Percentiles rank a stretch among this genome's conserved stretches.
Evolutionary conservation across 2,888 invertebrate genomes (phyloP).

Genomic region (Tipula helvola): DNA sequence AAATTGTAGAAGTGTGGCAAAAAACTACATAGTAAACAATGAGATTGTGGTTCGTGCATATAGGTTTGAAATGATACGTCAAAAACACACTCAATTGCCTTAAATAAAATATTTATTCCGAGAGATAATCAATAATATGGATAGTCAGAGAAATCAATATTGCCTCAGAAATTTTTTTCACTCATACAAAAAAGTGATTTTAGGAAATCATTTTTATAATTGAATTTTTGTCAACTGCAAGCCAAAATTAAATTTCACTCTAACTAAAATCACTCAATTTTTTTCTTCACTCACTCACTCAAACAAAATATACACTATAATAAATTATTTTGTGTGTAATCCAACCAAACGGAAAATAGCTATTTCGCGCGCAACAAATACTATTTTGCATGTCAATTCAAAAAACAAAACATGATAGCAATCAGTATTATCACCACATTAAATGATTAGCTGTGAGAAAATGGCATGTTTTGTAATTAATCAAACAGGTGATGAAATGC

Average conservation of each 20-base stretch:
- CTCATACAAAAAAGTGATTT: not conserved
- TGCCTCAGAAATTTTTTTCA: not conserved
- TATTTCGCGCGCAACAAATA: not conserved
- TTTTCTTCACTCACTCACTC: not conserved
- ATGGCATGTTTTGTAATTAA: not conserved
- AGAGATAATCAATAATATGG: not conserved
- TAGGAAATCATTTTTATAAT: not conserved
- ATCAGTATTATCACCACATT: not conserved
- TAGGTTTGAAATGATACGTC: not conserved
- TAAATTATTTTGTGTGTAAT: not conserved
- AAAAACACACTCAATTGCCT: not conserved
- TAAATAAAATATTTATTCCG: not conserved
- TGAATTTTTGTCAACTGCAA: not conserved
- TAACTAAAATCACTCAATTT: not conserved
- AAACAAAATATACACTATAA: not conserved
- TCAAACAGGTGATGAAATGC: conserved; percentile 4
- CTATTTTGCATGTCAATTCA: not conserved
- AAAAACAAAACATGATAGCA: not conserved
- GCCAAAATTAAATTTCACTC: not conserved
- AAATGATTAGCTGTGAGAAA: not conserved
- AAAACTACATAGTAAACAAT: not conserved
- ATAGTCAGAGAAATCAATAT: not conserved
- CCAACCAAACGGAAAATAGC: not conserved
- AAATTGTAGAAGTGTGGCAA: not conserved
- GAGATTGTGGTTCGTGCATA: not conserved